Base-by-base conservation (phyloP, 2,797 vertebrate genomes). In the Lutjanus campechanus region DNA sequence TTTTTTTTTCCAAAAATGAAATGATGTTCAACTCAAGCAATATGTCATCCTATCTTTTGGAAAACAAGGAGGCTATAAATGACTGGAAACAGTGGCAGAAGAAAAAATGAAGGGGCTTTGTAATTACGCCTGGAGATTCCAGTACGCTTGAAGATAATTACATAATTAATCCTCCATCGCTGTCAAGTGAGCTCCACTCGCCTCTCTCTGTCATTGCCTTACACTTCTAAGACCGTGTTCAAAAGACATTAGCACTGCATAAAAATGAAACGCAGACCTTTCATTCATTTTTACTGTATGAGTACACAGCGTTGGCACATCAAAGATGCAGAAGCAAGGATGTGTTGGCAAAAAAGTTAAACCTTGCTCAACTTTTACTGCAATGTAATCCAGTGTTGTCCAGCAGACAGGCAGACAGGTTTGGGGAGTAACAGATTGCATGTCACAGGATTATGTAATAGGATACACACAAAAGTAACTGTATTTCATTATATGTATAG, bases 91-190 rank as follows among this genome's bases (percentile, higher is more conserved):
- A 70, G 73, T 84, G 73, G 78, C 84, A 88, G 77, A 77, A 86
- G 76, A 81, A 88, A 69, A 93, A 92, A 93, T 88, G 73, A 94
- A 91, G 82, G 85, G 81, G 67, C 81, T 88, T 87, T 89, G 85
- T 91, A 93, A 94, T 94, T 94, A 93, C 73, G 81, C 63, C 77
- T 81, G 78, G 77, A 89, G 85, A 92, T 85, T 91, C 77, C 77
- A 86, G 79, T 83, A 85, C 41, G 77, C 88, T 82, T 88, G 76
- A 82, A 87, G 81, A 91, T 95, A 93, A 95, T 94, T 92, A 89
- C 84, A 83, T 90, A 93, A 93, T 93, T 91, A 93, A 92, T 92
- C 89, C 89, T 91, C 77, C 66, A 92, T 91, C 16, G 78, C 85
- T 85, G 81, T 89, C 85, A 78, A 80, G 78, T 83, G 81, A 87